These are phyloP conservation scores for Deroplatys truncata DNA, from an alignment of 2,888 invertebrate genomes.

Conservation along the genomic window DNA sequence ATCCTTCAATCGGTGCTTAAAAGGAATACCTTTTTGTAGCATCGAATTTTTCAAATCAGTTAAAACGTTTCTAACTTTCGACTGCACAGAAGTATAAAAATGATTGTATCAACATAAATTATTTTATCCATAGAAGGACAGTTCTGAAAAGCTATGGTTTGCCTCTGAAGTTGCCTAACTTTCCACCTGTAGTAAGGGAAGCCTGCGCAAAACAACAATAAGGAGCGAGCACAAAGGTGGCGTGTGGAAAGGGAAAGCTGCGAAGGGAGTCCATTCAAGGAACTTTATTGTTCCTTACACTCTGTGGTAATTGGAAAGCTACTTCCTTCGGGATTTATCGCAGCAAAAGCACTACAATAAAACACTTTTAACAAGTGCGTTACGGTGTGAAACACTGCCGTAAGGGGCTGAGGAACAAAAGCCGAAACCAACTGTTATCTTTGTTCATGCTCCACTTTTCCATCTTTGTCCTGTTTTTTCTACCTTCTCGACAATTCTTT, in stretches of 20 bases:
- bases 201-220: background rate
- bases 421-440: background rate
- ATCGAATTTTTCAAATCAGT: no score
- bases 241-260: background rate
- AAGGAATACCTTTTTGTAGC: no score
- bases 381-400: background rate
- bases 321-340: background rate
- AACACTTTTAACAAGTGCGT: background rate
- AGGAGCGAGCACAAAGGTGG: background rate
- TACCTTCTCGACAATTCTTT: background rate
- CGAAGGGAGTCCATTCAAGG: background rate
- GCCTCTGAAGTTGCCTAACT: background rate
- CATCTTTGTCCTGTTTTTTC: background rate
- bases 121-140: no score
- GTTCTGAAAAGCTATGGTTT: no score
- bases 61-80: no score
- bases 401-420: background rate
- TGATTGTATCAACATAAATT: no score
- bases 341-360: background rate
- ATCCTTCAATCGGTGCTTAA: no score
- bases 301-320: background rate
- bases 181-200: background rate
- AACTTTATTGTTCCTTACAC: background rate
- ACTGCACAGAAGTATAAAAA: no score
- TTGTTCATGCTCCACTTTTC: background rate